Percentiles rank a stretch among this genome's conserved stretches.
Conservation (phyloP, 1,140 invertebrate genomes). For the Saccostrea glomerata region DNA sequence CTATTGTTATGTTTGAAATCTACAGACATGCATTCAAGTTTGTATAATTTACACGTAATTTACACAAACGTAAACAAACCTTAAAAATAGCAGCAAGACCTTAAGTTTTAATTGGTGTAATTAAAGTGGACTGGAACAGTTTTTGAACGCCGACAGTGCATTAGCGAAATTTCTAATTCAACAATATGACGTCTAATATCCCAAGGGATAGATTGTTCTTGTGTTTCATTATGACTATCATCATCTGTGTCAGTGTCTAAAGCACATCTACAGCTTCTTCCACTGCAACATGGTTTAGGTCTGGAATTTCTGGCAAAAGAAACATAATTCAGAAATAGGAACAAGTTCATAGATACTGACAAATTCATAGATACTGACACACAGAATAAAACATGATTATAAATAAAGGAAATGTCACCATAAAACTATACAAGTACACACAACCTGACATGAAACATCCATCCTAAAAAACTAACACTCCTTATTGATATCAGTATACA, state of each 20-base stretch:
- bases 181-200: constrained; percentile 8
- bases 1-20: too few species aligned
- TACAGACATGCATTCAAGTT: too few species aligned
- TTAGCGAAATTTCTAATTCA: constrained; percentile 36
- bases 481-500: too few species aligned
- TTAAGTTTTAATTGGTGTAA: constrained; percentile 21
- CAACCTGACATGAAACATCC: too few species aligned
- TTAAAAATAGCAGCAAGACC: constrained; percentile 18
- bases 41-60: background rate
- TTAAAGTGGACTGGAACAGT: constrained; percentile 20
- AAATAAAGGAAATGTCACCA: too few species aligned
- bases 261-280: background rate
- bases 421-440: too few species aligned
- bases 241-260: background rate
- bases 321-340: too few species aligned
- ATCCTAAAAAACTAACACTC: too few species aligned
- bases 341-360: too few species aligned
- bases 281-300: background rate
- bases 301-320: background rate
- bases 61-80: background rate
- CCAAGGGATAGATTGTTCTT: background rate
- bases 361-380: too few species aligned
- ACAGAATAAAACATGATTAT: too few species aligned
- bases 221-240: background rate
- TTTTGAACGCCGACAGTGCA: background rate